Conservation (phyloP, 2,113 vertebrate species). For the Myotis lucifugus region DNA sequence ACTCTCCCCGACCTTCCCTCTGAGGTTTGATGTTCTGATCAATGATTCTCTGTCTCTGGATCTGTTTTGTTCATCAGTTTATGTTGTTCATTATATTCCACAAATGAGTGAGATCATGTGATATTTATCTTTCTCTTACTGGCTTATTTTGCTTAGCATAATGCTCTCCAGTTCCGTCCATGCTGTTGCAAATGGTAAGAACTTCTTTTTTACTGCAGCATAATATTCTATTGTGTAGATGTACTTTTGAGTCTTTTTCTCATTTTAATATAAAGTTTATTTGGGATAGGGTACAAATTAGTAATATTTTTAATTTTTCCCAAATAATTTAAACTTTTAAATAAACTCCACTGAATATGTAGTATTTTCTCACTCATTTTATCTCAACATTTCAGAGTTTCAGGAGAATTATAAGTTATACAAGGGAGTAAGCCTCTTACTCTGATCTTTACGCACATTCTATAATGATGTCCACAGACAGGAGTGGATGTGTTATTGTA, state of each 20-base stretch:
- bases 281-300: background rate
- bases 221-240: background rate
- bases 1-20: no score
- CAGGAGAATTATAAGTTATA: background rate
- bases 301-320: background rate
- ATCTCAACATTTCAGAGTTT: background rate
- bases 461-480: background rate
- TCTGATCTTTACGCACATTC: background rate
- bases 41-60: no score
- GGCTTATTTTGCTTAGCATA: no score
- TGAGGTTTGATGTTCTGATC: no score
- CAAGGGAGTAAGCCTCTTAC: background rate
- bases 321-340: constrained; percentile 30
- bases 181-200: no score
- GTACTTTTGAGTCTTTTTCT: background rate
- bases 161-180: no score
- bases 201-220: no score
- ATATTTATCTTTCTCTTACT: no score
- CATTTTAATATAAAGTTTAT: background rate
- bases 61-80: no score
- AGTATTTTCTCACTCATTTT: background rate
- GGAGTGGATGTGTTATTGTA: background rate
- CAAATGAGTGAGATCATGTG: no score
- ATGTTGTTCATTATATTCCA: no score
- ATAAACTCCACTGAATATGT: background rate